Evolutionary conservation across 2,888 invertebrate genomes (phyloP), one percentile per base, ranked within the genome.

Genomic region (Calliphora vomitoria): DNA sequence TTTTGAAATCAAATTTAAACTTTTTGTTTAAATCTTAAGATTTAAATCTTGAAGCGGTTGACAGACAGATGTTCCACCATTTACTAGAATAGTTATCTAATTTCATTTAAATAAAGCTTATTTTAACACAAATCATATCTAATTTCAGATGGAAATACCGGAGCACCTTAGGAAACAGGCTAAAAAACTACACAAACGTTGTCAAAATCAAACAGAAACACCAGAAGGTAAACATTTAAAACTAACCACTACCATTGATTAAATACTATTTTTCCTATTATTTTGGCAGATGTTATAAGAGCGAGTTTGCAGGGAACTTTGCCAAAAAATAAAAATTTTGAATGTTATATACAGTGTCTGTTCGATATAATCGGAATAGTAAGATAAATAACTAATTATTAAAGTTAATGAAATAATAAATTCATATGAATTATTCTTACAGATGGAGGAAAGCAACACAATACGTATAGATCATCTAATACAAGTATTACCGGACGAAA

Each of bases 301-400:
- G 18, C 58, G 8, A 90, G 89, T 3, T 86, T 89, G 8, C 89
- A 87, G 18, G 90, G 91, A 38, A 60, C 71, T 41, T 76, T 93
- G 44, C 90, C 93, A 11, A 84, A 88, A 13, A 91, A 92, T 85
- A 89, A 88, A 11, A 76, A 83, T 8, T 89, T 93, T 0, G 91
- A 93, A 79, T 93, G 93, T 53, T 93, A 93, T 75, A 62, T 93
- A 0, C 92, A 93, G 66, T 93, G 93, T 86, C 89, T 93, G 81
- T 90, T 93, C 55, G 90, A 93, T n/a, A 90, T 90, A 80, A 90
- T 92, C 38, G 93, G 93, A 60, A 86, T 93, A 89, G 93, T 93
- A 78, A 88, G 91, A 50, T 44, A 44, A 47, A 75, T 8, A 6
- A n/a, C 8, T 25, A 25, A 25, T 25, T 25, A 38, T 44, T 10